Base-by-base conservation (phyloP, 2,113 vertebrate genomes). In the Felis chaus region DNA sequence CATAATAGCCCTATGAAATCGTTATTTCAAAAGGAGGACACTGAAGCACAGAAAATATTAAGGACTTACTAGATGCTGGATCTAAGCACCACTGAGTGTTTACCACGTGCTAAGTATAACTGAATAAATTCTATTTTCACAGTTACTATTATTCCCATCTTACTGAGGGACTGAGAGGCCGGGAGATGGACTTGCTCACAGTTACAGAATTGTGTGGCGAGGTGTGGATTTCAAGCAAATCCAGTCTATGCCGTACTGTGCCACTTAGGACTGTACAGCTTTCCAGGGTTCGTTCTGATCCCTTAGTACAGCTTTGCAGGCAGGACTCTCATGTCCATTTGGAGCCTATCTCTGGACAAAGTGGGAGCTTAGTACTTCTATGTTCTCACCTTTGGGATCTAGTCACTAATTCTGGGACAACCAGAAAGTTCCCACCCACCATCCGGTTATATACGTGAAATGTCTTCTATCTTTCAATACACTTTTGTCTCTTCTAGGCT, bases 221-320 rank as follows among this genome's bases (percentile, higher is more conserved):
- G 18, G 57, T 50, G 39, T n/a, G 8, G 21, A 50, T 12, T 18
- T 25, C 7, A 41, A 66, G 19, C 9, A 23, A 66, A 27, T 13
- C 19, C 50, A 71, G 14, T 66, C 29, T n/a, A 0, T 8, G 31
- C 0, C 71, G 50, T 7, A 13, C 13, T 41, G 33, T 12, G 19
- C 13, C 66, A 1, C 4, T 29, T 33, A 25, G 36, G 1, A 19
- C 31, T 0, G 2, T 1, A 53, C 1, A 53, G 25, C 19, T 36
- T 55, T 55, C 7, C 0, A 27, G 21, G 41, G 31, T 19, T 19
- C 14, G 4, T 66, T 57, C 57, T 79, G 4, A 53, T 15, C 63
- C 55, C 45, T 55, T n/a, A 33, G 12, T 16, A 39, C 69, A 81
- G 21, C 11, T 11, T 11, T 55, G 41, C 1, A 65, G 23, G 65